Evolutionary conservation across 2,797 vertebrate genomes (phyloP).

Genomic region (Falco columbarius): DNA sequence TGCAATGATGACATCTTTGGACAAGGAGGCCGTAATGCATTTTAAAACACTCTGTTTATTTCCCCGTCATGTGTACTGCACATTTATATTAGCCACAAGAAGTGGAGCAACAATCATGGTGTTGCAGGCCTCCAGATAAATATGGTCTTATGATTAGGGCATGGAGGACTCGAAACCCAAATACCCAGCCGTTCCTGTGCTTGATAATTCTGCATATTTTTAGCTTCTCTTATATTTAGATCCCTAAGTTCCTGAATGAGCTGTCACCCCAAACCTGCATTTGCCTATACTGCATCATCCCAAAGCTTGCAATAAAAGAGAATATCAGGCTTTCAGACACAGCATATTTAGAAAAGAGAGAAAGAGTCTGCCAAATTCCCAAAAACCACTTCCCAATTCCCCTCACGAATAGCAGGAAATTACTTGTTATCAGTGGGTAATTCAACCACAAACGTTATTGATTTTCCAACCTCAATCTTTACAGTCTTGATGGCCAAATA

Average conservation of each 20-base stretch:
- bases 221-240: constrained; percentile 60
- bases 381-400: constrained; percentile 66
- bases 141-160: background rate
- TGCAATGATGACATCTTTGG: constrained; percentile 49
- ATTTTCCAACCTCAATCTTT: constrained; percentile 58
- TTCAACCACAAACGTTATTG: constrained; percentile 58
- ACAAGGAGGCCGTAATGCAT: background rate
- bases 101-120: background rate
- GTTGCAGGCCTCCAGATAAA: background rate
- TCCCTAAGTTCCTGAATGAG: constrained; percentile 24
- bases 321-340: constrained; percentile 60
- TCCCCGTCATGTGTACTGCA: background rate
- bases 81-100: constrained; percentile 62
- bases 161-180: constrained; percentile 34
- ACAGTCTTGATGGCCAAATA: constrained; percentile 52
- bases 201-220: constrained; percentile 53
- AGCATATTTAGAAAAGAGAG: constrained; percentile 71
- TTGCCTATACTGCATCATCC: constrained; percentile 36
- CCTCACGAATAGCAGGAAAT: constrained; percentile 72
- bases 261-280: constrained; percentile 49
- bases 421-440: constrained; percentile 69
- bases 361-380: constrained; percentile 67
- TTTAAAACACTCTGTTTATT: constrained; percentile 65
- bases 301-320: constrained; percentile 45
- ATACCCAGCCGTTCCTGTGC: constrained; percentile 1